These are phyloP conservation scores for Xylota sylvarum DNA, from an alignment of 2,888 invertebrate species.

Conservation along the genomic window DNA sequence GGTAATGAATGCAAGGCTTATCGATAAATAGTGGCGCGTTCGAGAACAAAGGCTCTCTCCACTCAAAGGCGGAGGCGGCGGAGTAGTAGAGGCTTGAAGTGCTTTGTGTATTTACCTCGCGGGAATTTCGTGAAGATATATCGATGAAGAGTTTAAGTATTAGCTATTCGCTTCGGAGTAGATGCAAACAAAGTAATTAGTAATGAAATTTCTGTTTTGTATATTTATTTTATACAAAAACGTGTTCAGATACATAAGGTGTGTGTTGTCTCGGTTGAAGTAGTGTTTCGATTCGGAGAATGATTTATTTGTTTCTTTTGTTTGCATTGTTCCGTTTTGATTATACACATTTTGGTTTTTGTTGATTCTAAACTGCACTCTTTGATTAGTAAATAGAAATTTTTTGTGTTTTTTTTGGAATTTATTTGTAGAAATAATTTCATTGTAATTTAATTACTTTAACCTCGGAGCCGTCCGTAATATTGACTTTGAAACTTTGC, in stretches of 20 bases:
- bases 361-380: slow-evolving; percentile 29
- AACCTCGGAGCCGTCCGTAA: not conserved
- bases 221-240: not conserved
- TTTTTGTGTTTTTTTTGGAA: slow-evolving; percentile 16
- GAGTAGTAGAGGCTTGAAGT: not conserved
- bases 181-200: slow-evolving; percentile 34
- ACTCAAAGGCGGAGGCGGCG: not conserved
- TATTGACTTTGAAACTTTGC: slow-evolving; percentile 1
- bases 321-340: slow-evolving; percentile 30
- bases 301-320: slow-evolving; percentile 28
- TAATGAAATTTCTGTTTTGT: slow-evolving; percentile 7
- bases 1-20: slow-evolving; percentile 63
- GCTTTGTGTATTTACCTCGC: slow-evolving; percentile 27
- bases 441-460: slow-evolving; percentile 27
- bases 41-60: slow-evolving; percentile 31
- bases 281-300: slow-evolving; percentile 1
- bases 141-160: slow-evolving; percentile 22
- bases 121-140: slow-evolving; percentile 31
- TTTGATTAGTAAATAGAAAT: not conserved
- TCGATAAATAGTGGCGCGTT: slow-evolving; percentile 35
- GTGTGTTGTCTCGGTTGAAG: slow-evolving; percentile 2
- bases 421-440: slow-evolving; percentile 35
- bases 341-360: not conserved
- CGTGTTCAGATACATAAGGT: not conserved
- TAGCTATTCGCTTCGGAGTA: not conserved